Conservation (phyloP, 2,888 invertebrate species). For the Exephanes ischioxanthus region DNA sequence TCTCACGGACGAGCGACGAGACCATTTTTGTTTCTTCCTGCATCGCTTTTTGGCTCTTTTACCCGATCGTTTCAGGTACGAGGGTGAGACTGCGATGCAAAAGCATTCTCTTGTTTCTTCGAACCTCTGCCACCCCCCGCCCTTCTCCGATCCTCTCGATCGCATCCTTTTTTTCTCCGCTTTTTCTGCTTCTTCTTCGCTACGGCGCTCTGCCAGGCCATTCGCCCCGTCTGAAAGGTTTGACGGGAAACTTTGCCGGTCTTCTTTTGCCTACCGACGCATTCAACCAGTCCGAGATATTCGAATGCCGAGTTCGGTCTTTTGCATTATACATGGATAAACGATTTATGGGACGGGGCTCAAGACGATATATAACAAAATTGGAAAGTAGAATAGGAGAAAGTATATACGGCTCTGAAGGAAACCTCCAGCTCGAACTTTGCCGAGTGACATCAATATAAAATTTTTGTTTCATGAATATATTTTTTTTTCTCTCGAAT, state of each 20-base stretch:
- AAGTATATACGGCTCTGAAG: constrained; percentile 6
- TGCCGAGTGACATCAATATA: not conserved
- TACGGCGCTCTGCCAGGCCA: constrained; percentile 53
- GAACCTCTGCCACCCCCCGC: constrained; percentile 72
- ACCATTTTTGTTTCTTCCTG: constrained; percentile 57
- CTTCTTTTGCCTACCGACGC: constrained; percentile 56
- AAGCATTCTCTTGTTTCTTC: constrained; percentile 84
- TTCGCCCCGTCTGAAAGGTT: constrained; percentile 77
- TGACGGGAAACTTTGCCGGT: constrained; percentile 78
- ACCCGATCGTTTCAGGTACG: constrained; percentile 56
- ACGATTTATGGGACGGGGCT: constrained; percentile 79
- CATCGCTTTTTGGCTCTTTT: constrained; percentile 53
- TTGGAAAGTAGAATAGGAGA: constrained; percentile 42
- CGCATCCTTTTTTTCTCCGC: constrained; percentile 62
- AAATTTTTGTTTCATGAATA: not conserved
- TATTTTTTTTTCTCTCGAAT: not conserved
- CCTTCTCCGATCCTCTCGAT: constrained; percentile 70
- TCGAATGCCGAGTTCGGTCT: constrained; percentile 72
- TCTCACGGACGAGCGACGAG: constrained; percentile 49
- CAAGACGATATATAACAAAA: constrained; percentile 38
- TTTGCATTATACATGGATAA: constrained; percentile 83
- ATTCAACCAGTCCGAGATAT: constrained; percentile 67
- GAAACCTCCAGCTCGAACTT: constrained; percentile 7
- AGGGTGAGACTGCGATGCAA: constrained; percentile 80
- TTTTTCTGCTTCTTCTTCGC: constrained; percentile 52